phyloP scores from a whole-genome alignment of 2,888 invertebrate species.

The Congeria kusceri region DNA sequence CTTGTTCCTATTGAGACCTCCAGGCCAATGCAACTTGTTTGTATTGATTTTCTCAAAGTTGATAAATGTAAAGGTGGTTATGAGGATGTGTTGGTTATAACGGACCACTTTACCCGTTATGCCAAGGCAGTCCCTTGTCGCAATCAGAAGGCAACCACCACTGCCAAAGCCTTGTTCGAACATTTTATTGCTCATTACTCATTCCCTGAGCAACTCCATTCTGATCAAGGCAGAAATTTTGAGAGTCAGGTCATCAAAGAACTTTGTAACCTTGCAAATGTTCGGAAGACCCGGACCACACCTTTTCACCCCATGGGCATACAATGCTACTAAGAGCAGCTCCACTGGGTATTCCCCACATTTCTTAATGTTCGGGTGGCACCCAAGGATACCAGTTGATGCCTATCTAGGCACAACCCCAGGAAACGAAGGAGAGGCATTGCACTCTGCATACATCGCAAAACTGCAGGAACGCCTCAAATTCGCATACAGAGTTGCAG shows the following conservation, averaged over 20 bases:
- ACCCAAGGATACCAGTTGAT: background rate
- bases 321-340: background rate
- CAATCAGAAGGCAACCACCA: conserved; percentile 46
- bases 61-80: conserved; percentile 22
- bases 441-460: background rate
- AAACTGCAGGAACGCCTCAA: conserved; percentile 2
- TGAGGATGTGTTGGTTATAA: conserved; percentile 30
- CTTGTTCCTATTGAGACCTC: conserved; percentile 32
- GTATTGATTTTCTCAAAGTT: conserved; percentile 33
- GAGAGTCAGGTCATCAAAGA: conserved; percentile 34
- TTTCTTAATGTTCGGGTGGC: conserved; percentile 2
- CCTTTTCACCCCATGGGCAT: conserved; percentile 50
- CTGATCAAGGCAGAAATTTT: conserved; percentile 52
- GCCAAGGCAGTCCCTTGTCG: conserved; percentile 37
- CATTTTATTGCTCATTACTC: conserved; percentile 40
- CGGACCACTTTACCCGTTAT: conserved; percentile 42
- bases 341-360: conserved; percentile 3
- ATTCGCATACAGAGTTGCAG: background rate
- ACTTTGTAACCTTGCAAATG: conserved; percentile 25
- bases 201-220: conserved; percentile 34
- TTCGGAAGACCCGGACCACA: conserved; percentile 42
- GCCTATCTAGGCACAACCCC: background rate
- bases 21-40: conserved; percentile 37
- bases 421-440: background rate
- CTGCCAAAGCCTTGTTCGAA: conserved; percentile 43